phyloP scores from a whole-genome alignment of 2,888 invertebrate genomes.

The Chalcosyrphus nemorum region DNA sequence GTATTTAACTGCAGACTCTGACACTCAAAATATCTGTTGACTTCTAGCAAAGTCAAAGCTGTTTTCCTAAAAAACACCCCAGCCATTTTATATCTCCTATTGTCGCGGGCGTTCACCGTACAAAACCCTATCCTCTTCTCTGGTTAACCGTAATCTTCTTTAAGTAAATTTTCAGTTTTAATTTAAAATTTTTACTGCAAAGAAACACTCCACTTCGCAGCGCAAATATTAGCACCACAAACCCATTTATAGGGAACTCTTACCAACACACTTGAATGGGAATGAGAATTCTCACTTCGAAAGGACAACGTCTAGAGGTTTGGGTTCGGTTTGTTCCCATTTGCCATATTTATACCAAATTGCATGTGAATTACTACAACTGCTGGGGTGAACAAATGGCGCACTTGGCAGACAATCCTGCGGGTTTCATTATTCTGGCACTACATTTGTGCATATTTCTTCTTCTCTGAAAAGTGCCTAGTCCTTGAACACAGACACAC shows the following conservation, averaged over 20 bases:
- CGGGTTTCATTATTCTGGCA: slow-evolving; percentile 68
- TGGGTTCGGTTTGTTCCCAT: not conserved
- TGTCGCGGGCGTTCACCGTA: not conserved
- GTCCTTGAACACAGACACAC: too few relatives aligned
- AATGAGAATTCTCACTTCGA: slow-evolving; percentile 17
- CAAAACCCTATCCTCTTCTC: not conserved
- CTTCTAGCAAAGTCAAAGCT: not conserved
- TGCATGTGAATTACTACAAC: slow-evolving; percentile 48
- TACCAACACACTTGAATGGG: not conserved
- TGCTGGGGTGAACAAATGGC: slow-evolving; percentile 47
- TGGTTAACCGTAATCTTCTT: slow-evolving; percentile 1
- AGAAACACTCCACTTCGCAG: not conserved
- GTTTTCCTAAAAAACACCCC: not conserved
- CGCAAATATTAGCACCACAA: slow-evolving; percentile 33
- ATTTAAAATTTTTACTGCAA: slow-evolving; percentile 17
- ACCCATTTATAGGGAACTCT: not conserved
- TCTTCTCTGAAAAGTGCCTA: not conserved
- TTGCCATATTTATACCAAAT: slow-evolving; percentile 25
- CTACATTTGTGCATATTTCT: slow-evolving; percentile 55
- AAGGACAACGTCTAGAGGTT: not conserved
- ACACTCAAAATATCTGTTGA: too few relatives aligned
- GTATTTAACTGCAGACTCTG: too few relatives aligned
- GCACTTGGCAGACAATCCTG: slow-evolving; percentile 67
- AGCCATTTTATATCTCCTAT: too few relatives aligned
- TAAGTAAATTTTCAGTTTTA: not conserved